Base-by-base conservation (phyloP, 2,113 vertebrate genomes). In the Cavia aperea region DNA sequence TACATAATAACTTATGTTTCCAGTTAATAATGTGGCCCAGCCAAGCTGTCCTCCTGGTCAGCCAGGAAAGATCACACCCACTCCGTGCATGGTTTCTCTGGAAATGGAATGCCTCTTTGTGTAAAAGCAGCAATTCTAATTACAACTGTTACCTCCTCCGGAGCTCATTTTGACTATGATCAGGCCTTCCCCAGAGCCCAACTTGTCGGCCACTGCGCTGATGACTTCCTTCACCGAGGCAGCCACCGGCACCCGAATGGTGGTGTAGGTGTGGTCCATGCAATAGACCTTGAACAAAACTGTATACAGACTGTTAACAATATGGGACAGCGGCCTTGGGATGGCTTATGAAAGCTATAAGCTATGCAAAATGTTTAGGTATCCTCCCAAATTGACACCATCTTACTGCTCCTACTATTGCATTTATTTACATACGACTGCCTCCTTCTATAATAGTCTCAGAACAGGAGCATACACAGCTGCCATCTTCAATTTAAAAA, bases 251-350 rank as follows among this genome's bases (percentile, higher is more conserved):
- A 99, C 98, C 5, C 99, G 98, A 85, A 99, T 99, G 18, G 99
- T 99, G 63, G 98, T 99, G 93, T 99, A 99, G 86, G 99, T 99
- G 97, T 99, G 99, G 97, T 99, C 99, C 84, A 98, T 96, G 97
- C 99, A 99, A 97, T 99, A 99, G 83, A 99, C 99, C 97, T 99
- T 99, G 96, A 99, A 99, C 43, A 99, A 97, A 96, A 99, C 99
- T 99, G 94, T 6, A 62, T 51, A 79, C 92, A 97, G 70, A 94
- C 56, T 95, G 68, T 90, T 33, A 94, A 29, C 89, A 54, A 18
- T 1, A 43, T 1, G 51, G 73, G 70, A 46, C 91, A 26, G 54
- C 31, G 33, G 51, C 62, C 75, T 87, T 0, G 0, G 39, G 36
- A 82, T 33, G 33, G 12, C 26, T 21, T 29, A 49, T 49, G 31